Evolutionary conservation across 2,888 invertebrate genomes (phyloP), one percentile per base, ranked within the genome.

Genomic region (Spisula subtruncata): DNA sequence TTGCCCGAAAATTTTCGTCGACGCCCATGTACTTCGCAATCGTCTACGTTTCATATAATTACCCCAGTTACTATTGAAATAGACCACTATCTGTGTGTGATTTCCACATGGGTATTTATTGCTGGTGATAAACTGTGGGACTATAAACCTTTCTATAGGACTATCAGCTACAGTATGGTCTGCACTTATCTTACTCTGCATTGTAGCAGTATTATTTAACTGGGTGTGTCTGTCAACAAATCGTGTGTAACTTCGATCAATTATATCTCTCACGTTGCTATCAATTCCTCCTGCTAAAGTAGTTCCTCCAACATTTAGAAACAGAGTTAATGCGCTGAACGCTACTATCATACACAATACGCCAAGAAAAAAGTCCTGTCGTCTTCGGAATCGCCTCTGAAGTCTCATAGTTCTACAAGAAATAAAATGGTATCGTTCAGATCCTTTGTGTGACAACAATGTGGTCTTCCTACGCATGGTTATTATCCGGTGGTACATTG

Each of bases 11-110:
- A n/a, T 51, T 5, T 66, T 32, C 20, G 46, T 84, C 32, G 91
- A 92, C 1, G 91, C 93, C 94, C 94, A 94, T 0, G 93, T 94
- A 71, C 93, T 92, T 29, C 94, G 85, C n/a, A 94, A 80, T 6
- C 88, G 80, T 35, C 91, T 81, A 14, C 94, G 85, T 16, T 87
- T 89, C 71, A 88, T 86, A 41, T 91, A 89, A 85, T 94, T 92
- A 41, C 81, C 87, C 90, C 92, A 92, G 0, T 84, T 85, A 89
- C 93, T 94, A n/a, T 94, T 94, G 25, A 94, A 89, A 84, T 94
- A 94, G 18, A 94, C 90, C 14, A 94, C 83, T 8, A 94, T 84
- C 81, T 93, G 92, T 2, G 93, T 79, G 4, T 81, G 56, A 2
- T 81, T 86, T 16, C 60, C 83, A 81, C 92, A 92, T 18, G 29